These are phyloP conservation scores for Upupa epops DNA, from an alignment of 2,113 vertebrate species.

Conservation along the genomic window DNA sequence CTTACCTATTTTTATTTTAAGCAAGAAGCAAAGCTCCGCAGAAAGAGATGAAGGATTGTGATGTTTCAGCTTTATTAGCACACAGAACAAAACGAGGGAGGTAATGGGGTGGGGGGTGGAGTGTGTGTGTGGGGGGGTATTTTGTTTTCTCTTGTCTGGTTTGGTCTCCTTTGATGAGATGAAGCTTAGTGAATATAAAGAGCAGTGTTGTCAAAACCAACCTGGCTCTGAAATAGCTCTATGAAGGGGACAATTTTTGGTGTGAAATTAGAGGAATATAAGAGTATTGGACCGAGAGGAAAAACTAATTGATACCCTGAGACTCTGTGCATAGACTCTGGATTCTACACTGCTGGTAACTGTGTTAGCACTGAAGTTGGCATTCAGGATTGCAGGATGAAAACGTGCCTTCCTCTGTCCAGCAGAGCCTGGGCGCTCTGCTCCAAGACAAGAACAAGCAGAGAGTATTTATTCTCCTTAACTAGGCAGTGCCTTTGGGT, in stretches of 20 bases:
- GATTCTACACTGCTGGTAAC: neutral
- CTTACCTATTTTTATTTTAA: slow-evolving; percentile 2
- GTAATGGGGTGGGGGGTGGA: neutral
- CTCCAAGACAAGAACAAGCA: slow-evolving; percentile 1
- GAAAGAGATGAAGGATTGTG: neutral
- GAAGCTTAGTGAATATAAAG: neutral
- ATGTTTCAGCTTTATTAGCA: neutral
- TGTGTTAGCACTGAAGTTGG: neutral
- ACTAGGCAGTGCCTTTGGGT: neutral
- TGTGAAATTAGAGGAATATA: neutral
- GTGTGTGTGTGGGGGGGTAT: neutral
- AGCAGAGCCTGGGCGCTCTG: neutral
- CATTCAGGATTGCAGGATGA: neutral
- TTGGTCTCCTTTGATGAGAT: slow-evolving; percentile 9
- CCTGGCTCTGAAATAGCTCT: neutral
- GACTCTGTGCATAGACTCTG: neutral
- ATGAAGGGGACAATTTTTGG: neutral
- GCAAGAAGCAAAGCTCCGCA: neutral
- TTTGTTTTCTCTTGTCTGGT: neutral
- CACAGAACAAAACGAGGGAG: neutral
- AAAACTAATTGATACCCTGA: neutral
- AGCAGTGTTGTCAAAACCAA: neutral
- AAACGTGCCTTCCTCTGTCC: neutral
- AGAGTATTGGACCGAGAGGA: neutral
- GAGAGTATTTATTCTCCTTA: neutral